phyloP scores from a whole-genome alignment of 1,140 invertebrate species.

The Drosophila quadrilineata region DNA sequence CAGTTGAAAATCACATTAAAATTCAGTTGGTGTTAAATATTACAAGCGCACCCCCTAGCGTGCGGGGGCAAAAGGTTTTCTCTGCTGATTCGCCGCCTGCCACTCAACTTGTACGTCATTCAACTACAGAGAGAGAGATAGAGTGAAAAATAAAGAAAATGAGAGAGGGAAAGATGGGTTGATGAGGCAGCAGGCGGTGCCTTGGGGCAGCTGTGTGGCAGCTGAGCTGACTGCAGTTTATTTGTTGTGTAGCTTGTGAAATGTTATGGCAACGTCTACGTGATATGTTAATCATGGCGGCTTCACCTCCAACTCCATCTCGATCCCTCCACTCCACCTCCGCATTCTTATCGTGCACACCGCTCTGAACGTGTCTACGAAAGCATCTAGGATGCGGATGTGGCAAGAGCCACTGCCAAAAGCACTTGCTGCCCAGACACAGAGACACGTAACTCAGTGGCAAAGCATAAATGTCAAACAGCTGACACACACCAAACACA shows the following conservation, averaged over 20 bases:
- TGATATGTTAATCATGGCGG: slow-evolving; percentile 69
- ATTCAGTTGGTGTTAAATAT: slow-evolving; percentile 78
- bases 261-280: slow-evolving; percentile 65
- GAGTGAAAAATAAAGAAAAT: not conserved
- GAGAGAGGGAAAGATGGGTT: not conserved
- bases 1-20: slow-evolving; percentile 63
- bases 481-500: slow-evolving; percentile 7
- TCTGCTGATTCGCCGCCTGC: slow-evolving; percentile 66
- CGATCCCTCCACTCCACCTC: too few species aligned
- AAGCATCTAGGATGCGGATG: slow-evolving; percentile 55
- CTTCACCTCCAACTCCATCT: too few species aligned
- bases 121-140: not conserved
- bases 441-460: slow-evolving; percentile 31
- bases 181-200: not conserved
- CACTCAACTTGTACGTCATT: slow-evolving; percentile 51
- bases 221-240: slow-evolving; percentile 44
- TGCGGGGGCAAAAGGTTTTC: slow-evolving; percentile 58
- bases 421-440: slow-evolving; percentile 12
- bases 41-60: slow-evolving; percentile 47
- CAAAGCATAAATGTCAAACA: slow-evolving; percentile 43
- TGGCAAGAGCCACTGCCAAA: slow-evolving; percentile 17
- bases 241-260: slow-evolving; percentile 55
- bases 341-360: too few species aligned
- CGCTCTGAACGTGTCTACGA: slow-evolving; percentile 37
- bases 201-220: slow-evolving; percentile 24